Evolutionary conservation across 2,888 invertebrate genomes (phyloP).

Genomic region (Plagiodera versicolora): DNA sequence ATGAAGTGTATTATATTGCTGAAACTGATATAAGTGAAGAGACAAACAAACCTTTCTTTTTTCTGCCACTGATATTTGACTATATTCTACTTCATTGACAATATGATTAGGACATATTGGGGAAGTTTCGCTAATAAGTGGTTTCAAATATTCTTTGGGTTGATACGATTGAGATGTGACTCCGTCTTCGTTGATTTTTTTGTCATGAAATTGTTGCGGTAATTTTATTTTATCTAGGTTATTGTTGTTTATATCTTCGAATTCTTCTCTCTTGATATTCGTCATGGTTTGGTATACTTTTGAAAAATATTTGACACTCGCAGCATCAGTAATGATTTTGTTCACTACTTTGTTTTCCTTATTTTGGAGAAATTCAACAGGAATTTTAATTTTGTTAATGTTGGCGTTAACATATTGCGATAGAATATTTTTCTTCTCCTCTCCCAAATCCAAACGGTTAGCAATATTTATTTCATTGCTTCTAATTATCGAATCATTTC

Average conservation of each 20-base stretch:
- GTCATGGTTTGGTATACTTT: conserved; percentile 1
- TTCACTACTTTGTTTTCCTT: background rate
- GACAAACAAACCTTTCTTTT: conserved; percentile 32
- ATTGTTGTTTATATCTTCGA: background rate
- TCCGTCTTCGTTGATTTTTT: background rate
- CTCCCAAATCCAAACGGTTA: conserved; percentile 47
- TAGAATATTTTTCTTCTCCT: conserved; percentile 1
- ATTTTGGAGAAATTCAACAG: conserved; percentile 48
- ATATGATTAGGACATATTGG: conserved; percentile 45
- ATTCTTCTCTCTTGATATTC: background rate
- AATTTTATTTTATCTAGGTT: background rate
- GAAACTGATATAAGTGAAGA: too few relatives aligned
- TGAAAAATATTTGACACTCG: conserved; percentile 23
- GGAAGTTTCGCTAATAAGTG: conserved; percentile 34
- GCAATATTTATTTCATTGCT: conserved; percentile 49
- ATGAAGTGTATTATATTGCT: background rate
- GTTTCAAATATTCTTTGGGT: background rate
- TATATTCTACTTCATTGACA: conserved; percentile 41
- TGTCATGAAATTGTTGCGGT: background rate
- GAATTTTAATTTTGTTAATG: conserved; percentile 56
- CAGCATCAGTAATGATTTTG: conserved; percentile 5
- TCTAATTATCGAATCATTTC: conserved; percentile 47
- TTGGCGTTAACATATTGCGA: conserved; percentile 16
- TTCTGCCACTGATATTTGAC: conserved; percentile 31
- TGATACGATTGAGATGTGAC: conserved; percentile 12